These are phyloP conservation scores for Drosophila pachea DNA, from an alignment of 1,140 invertebrate genomes.

Conservation along the genomic window DNA sequence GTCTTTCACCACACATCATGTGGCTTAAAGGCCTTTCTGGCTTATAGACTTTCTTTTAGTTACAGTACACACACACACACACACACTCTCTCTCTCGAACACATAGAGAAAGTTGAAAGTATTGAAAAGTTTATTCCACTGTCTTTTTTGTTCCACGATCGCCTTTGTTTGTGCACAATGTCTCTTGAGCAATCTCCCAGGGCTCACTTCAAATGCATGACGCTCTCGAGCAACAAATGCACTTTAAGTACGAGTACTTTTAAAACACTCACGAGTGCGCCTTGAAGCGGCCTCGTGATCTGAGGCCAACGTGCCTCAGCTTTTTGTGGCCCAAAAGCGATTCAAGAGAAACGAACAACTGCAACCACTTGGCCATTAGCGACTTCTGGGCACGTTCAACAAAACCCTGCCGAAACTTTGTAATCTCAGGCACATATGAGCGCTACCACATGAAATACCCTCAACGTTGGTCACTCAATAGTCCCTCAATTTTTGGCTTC, in stretches of 20 bases:
- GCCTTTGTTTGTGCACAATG: constrained; percentile 42
- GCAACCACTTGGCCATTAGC: constrained; percentile 35
- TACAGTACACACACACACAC: constrained; percentile 2
- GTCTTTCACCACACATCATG: not conserved
- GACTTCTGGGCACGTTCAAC: constrained; percentile 1
- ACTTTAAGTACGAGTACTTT: constrained; percentile 71
- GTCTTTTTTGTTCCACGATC: constrained; percentile 7
- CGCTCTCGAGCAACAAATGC: constrained; percentile 46
- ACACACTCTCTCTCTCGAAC: too few species aligned
- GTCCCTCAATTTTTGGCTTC: too few species aligned
- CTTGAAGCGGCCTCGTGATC: constrained; percentile 42
- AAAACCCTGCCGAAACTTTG: too few species aligned
- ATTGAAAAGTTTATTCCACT: constrained; percentile 29
- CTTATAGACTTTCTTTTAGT: constrained; percentile 7
- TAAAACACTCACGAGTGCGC: constrained; percentile 48
- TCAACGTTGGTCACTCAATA: too few species aligned
- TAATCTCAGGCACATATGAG: too few species aligned
- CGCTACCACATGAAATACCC: too few species aligned
- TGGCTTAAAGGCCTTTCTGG: not conserved
- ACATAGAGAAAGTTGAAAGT: constrained; percentile 15
- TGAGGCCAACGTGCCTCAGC: constrained; percentile 36
- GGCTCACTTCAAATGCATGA: constrained; percentile 43
- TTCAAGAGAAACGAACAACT: constrained; percentile 31
- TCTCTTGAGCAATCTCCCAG: constrained; percentile 24
- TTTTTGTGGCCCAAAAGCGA: constrained; percentile 42